Base-by-base conservation (phyloP, 2,113 vertebrate genomes). In the Regulus satrapa region DNA sequence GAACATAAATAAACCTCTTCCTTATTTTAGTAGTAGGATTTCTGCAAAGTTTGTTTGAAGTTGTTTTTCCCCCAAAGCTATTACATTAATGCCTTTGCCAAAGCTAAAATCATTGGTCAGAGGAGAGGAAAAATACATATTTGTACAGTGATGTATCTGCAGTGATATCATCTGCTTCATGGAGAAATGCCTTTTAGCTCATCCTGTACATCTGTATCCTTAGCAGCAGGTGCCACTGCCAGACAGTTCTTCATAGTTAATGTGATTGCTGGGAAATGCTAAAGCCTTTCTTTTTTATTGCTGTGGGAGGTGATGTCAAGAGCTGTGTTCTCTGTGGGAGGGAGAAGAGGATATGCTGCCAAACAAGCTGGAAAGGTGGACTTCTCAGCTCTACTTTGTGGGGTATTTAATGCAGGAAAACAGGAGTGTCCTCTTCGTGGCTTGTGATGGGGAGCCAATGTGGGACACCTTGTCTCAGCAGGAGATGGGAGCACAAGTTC, bases 211-310 rank as follows among this genome's bases (percentile, higher is more conserved):
- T 92, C 88, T 95, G 83, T 95, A 88, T 90, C 84, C 84, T 92
- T 78, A 95, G 96, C 94, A 97, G 96, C 97, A 97, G 92, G 90
- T 95, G 94, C 96, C 91, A 92, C 88, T 95, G 92, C 90, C 95
- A 96, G 95, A 52, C 93, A 95, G 56, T 93, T 91, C 92, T 92
- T 94, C 92, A 80, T 46, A 74, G 51, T 64, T 88, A 77, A 75
- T 51, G 67, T 38, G 58, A 71, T 87, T 56, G 80, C 92, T 1
- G 45, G 73, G 91, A 84, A 81, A 38, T 31, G 38, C 69, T 76
- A 24, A 66, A 69, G 52, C 69, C 63, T 79, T 88, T 52, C 68
- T 49, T 61, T 63, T 85, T 58, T 63, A 48, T 84, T 81, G 82
- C 92, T 63, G 76, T 56, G 77, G 89, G 89, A 87, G 68, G 68